A percentile compares a stretch with the other conserved stretches of the same genome.
These are phyloP conservation scores for Uropetala carovei DNA, from an alignment of 2,888 invertebrate species.

Conservation along the genomic window DNA sequence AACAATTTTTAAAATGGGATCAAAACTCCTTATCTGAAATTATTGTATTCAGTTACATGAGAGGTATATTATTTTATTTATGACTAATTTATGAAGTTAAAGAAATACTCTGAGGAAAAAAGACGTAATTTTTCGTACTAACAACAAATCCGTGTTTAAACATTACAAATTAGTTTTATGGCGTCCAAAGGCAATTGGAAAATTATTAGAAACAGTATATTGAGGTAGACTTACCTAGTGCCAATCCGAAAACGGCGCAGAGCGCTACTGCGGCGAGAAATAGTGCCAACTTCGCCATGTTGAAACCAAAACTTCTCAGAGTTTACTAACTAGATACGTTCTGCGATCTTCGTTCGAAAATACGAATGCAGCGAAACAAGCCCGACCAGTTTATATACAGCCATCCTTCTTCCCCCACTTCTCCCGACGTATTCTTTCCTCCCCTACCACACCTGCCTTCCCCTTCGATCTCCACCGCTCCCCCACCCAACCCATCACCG, in stretches of 20 bases:
- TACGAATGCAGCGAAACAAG: neutral
- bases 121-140: neutral
- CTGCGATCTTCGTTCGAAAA: conserved; percentile 44
- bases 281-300: conserved; percentile 43
- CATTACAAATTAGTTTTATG: neutral
- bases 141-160: too few species aligned
- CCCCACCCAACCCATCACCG: neutral
- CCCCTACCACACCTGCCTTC: neutral
- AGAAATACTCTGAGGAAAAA: neutral
- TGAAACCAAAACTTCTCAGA: neutral
- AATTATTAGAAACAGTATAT: neutral
- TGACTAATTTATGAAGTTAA: neutral
- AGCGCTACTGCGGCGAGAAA: neutral
- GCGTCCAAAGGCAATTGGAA: neutral
- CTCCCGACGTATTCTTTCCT: neutral
- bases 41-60: neutral
- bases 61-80: neutral
- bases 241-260: conserved; percentile 21
- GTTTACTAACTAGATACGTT: neutral
- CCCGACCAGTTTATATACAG: conserved; percentile 12
- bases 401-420: neutral
- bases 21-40: neutral
- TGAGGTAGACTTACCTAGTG: conserved; percentile 27
- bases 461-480: neutral
- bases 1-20: neutral